Evolutionary conservation across 2,113 vertebrate genomes (phyloP), one percentile per base, ranked within the genome.

Genomic region (Callocephalon fimbriatum): DNA sequence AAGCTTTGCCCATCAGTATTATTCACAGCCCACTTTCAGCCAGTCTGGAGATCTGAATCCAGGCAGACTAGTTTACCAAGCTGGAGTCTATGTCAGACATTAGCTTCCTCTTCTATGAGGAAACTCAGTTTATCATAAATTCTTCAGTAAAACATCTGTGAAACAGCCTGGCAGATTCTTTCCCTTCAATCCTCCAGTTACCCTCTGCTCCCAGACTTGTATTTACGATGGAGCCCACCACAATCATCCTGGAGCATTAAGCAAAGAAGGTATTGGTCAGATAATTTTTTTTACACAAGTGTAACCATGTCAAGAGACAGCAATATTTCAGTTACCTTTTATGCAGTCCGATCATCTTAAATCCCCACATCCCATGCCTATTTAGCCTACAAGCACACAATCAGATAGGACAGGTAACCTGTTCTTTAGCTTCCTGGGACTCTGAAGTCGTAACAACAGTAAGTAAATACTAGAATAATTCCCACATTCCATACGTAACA

Each of bases 41-140:
- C 48, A 65, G 75, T 31, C 83, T 85, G 70, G 23, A 90, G 88
- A 51, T 27, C 26, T 74, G 45, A 78, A 72, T 51, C 75, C 38
- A 65, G 71, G 71, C 66, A 65, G 86, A 95, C 86, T 61, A 22
- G 77, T 96, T 96, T 58, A 65, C 79, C 95, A 94, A 66, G 86
- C 50, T 48, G 25, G 45, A 90, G 58, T 35, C 44, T 68, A 67
- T n/a, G 68, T 45, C 44, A 51, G 42, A 63, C 42, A 17, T 27
- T 29, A 62, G 51, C 14, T 20, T 65, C 14, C 18, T 68, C 53
- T 73, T 87, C 56, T 22, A 8, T 6, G 7, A 63, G 27, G 4
- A 65, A 73, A 58, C n/a, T 38, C 44, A 44, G 18, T 77, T 93
- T 76, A 67, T 48, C 44, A 0, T 4, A 32, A 81, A 11, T 13